Base-by-base conservation (phyloP, 2,113 vertebrate species). In the Pardalotus punctatus region DNA sequence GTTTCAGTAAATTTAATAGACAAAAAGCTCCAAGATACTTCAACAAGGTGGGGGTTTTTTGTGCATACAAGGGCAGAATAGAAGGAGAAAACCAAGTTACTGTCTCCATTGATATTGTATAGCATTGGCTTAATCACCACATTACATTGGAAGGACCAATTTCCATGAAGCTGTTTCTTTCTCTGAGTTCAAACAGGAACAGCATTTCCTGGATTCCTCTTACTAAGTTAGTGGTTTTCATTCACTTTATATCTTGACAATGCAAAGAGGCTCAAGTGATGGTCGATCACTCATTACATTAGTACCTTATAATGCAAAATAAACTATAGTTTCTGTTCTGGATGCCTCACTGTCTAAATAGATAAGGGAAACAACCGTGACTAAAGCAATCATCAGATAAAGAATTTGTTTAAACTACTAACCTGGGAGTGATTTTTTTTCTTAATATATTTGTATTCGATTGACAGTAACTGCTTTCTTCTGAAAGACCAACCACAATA, bases 161-260 rank as follows among this genome's bases (percentile, higher is more conserved):
- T 79, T 90, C 84, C 24, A 27, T 76, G 33, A 89, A 43, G 24
- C 67, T 85, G 10, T 76, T 91, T 93, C 58, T 93, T 90, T 83
- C 31, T 79, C 14, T 67, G 48, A 5, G 2, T 91, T 74, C 53
- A 72, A 25, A 53, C 36, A 67, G n/a, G 45, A 91, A 4, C 36
- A 61, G 43, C 14, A 57, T 71, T 93, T 29, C 60, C 77, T 81
- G 47, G 48, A 57, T 36, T 71, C n/a, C 31, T 88, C 47, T 29
- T 67, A 22, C 1, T 66, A 40, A 28, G 35, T 67, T 51, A 11
- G 33, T 73, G 16, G 14, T 81, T 93, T 93, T 78, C 69, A 40
- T 83, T 94, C 22, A 11, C 27, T 90, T 96, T 77, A 2, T 72
- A 24, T 72, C 86, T 66, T 64, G 23, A 14, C 57, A 48, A 40